Evolutionary conservation across 2,797 vertebrate genomes (phyloP), one percentile per base, ranked within the genome.

Genomic region (Gallinago stenura): DNA sequence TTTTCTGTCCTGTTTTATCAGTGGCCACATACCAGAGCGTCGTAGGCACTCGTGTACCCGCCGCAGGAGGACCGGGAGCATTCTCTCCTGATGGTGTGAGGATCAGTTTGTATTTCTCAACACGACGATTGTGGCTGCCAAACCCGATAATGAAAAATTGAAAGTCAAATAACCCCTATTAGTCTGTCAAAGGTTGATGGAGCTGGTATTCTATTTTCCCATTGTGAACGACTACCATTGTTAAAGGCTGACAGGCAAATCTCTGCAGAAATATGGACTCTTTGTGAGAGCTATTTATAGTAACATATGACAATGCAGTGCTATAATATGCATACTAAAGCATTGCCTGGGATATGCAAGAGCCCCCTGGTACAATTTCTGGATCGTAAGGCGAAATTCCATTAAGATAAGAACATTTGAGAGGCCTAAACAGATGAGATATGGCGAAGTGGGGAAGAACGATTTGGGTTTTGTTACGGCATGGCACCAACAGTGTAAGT

Each of bases 151-250:
- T 95, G 95, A 96, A 96, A 97, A 97, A 97, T 92, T 95, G 97
- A 93, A 97, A 97, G 96, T 97, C 97, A 97, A 97, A 97, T 96
- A 91, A 97, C 94, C 94, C 91, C 95, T 92, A 96, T 97, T 96
- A 97, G 94, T 95, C 97, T 97, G 96, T 95, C 97, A 97, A 95
- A 97, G 96, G 96, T 94, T 97, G 97, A 97, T 92, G 93, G 92
- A 95, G 96, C 91, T 89, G 87, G 87, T 83, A 51, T 95, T 95
- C 92, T 90, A 61, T 95, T 97, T 97, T 93, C 89, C 86, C 91
- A 90, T 85, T 93, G 94, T 95, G 90, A 95, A 80, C 35, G 8
- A 83, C 93, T 94, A 62, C 94, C 87, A 95, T 96, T 96, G 95
- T 92, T 94, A 71, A 43, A 89, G 30, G 94, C 83, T 97, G 93